phyloP scores from a whole-genome alignment of 2,797 vertebrate species.

The Adelosebastes latens region DNA sequence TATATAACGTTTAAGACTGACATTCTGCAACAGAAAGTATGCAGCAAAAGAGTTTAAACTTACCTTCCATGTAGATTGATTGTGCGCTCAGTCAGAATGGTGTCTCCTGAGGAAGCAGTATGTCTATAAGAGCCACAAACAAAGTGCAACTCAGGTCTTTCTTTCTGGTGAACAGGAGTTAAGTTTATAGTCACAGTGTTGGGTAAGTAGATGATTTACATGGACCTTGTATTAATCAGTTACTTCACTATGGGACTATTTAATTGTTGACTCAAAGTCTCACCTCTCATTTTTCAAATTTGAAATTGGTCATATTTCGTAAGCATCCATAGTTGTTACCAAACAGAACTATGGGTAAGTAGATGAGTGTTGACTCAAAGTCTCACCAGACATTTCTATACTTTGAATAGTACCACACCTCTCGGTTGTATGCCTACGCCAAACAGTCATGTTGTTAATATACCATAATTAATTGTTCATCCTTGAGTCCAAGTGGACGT shows the following conservation, averaged over 20 bases:
- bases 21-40: neutral
- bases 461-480: too few relatives aligned
- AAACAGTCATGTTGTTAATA: neutral
- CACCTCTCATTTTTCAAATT: neutral
- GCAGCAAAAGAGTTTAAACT: neutral
- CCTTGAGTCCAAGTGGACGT: too few relatives aligned
- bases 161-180: too few relatives aligned
- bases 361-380: slow-evolving; percentile 56
- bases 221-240: too few relatives aligned
- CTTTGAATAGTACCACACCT: neutral
- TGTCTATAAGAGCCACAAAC: too few relatives aligned
- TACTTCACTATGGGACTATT: too few relatives aligned
- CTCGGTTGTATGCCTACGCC: neutral
- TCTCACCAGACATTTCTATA: slow-evolving; percentile 7
- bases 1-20: neutral
- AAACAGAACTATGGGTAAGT: too few relatives aligned
- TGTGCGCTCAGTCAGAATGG: neutral
- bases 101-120: neutral
- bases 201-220: too few relatives aligned
- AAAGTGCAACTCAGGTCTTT: too few relatives aligned
- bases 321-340: too few relatives aligned
- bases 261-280: slow-evolving; percentile 6
- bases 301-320: too few relatives aligned
- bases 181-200: too few relatives aligned
- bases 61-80: neutral